Evolutionary conservation across 2,113 vertebrate species (phyloP), one percentile per base, ranked within the genome.

Genomic region (Forbesichthys papilliferus): DNA sequence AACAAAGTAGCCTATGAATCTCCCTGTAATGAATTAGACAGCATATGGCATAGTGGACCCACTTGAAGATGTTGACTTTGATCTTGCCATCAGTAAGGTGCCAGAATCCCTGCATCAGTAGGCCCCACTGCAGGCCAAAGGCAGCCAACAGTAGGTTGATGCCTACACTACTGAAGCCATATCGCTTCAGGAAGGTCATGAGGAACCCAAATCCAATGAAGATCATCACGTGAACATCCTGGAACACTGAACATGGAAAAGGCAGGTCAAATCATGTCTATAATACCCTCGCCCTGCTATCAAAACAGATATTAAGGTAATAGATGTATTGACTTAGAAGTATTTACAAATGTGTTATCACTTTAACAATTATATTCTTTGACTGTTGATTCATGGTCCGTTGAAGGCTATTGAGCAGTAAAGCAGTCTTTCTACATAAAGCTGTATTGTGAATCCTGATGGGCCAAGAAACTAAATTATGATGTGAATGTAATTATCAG

Each of bases 141-240:
- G 96, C 94, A 1, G 96, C 98, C 64, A 99, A 92, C 11, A 99
- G 86, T 48, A 99, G 79, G 87, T 96, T 99, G 79, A 96, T 16
- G 3, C 96, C 96, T 73, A 98, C 94, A 5, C 97, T 95, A 84
- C 95, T 96, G 91, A 98, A 98, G 47, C 96, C 93, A 9, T 99
- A 99, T 83, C 93, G 93, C 90, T 97, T 96, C 85, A 99, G 87
- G 83, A 99, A 99, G 36, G 96, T 99, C 98, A 99, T 99, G 73
- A 99, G 90, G 89, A 99, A 99, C 42, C 98, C 97, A 68, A 99
- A 96, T 10, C 98, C 98, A 58, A 96, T 89, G 85, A 99, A 98
- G 91, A 99, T 96, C 96, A 98, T 98, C 69, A 99, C 94, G 1
- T 99, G 96, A 33, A 98, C 94, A 69, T 99, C 95, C 92, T 97